Base-by-base conservation (phyloP, 1,140 invertebrate species). In the Trachelipus rathkii region DNA sequence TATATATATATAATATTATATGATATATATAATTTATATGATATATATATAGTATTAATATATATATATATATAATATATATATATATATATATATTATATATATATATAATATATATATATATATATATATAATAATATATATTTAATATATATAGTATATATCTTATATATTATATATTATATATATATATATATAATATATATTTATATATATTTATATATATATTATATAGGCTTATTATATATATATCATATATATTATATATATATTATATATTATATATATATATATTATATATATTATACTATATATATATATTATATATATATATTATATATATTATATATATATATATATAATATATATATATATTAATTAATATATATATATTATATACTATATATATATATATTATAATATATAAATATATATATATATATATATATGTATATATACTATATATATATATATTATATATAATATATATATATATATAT, bases 11-110 rank as follows among this genome's bases (percentile, higher is more conserved):
- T 60, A 60, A 4, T 50, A 13, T 60, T 3, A 4, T 3, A 2
- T 3, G 1, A 15, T 60, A 19, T 60, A 60, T 15, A 19, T 60
- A 19, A n/a, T n/a, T n/a, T 60, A 15, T 19, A 13, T 60, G n/a
- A 60, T 15, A 15, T 60, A 60, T 60, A 13, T 15, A 15, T 60
- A 60, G n/a, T 60, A 60, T 60, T 4, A 4, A 60, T 60, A 60
- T 60, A 60, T 60, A 60, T 60, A 60, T 60, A n/a, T n/a, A n/a
- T n/a, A n/a, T n/a, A n/a, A 60, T 60, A 60, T 60, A 60, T 60
- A 60, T 60, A 60, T 60, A 60, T 60, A n/a, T 60, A 60, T 60
- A 60, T 60, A 60, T 19, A 60, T 13, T 60, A 60, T 60, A 60
- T 60, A 60, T 13, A 15, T 60, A 60, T 15, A 33, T 33, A 33